Evolutionary conservation across 2,113 vertebrate genomes (phyloP), one percentile per base, ranked within the genome.

Genomic region (Myiagra hebetior): DNA sequence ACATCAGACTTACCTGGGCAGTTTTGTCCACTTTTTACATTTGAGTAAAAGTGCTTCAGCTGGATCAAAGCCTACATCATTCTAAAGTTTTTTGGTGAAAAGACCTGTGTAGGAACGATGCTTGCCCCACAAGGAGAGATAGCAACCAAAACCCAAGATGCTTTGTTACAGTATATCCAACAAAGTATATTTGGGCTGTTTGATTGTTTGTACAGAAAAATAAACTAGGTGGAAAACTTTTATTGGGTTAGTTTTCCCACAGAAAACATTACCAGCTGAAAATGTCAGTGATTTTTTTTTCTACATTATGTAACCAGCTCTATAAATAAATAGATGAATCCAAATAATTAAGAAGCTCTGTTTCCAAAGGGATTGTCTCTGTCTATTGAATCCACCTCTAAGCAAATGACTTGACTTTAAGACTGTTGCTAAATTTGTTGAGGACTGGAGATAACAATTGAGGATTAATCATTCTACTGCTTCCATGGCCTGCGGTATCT

Each of bases 251-350:
- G 33, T 91, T 92, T 95, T 94, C 77, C 64, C 73, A 89, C 31
- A 92, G 57, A 93, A 82, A 22, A n/a, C 46, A 91, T 67, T 81
- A 82, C 31, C 31, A 73, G 53, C 46, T 91, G 83, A 93, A 94
- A 94, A 92, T 31, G 42, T 70, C 56, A 78, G 55, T 35, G 33
- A 11, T 63, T 80, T 85, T 77, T 83, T 72, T 92, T 76, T 30
- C 88, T 64, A 31, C 23, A 24, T 96, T 87, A 96, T 82, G 52
- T 64, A 96, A 95, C 46, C 41, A 78, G 33, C 5, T 91, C 49
- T 96, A 82, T 78, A 95, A 95, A 94, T 86, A 91, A 91, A 86
- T 21, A 87, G 42, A 92, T 63, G 16, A 68, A 91, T 78, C 14
- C 56, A 84, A 89, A 67, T 82, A 94, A 94, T 91, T 73, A 82